phyloP scores from a whole-genome alignment of 2,113 vertebrate species.

The Propithecus coquereli region DNA sequence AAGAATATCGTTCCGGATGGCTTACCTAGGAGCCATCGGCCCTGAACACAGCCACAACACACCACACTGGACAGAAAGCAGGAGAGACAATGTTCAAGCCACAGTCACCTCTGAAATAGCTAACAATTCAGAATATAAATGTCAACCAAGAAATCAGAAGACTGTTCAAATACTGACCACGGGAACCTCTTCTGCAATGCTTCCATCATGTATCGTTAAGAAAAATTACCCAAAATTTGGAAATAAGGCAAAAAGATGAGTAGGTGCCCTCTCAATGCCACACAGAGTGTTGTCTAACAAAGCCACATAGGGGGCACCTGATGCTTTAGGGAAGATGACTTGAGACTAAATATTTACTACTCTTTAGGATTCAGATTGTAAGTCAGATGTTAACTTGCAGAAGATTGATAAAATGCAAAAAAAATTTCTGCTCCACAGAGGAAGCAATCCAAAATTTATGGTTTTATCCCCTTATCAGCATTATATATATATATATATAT shows the following conservation, averaged over 20 bases:
- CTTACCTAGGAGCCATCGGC: neutral
- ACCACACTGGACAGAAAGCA: neutral
- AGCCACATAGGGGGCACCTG: neutral
- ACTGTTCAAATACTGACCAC: neutral
- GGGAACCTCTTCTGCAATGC: neutral
- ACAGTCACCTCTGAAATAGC: neutral
- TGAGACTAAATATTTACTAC: neutral
- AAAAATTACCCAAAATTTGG: neutral
- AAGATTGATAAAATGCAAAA: neutral
- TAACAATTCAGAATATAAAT: neutral
- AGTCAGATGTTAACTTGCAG: neutral
- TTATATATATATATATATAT: neutral
- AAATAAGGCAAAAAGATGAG: neutral
- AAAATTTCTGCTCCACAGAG: neutral
- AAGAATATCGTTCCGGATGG: neutral
- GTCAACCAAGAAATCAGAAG: neutral
- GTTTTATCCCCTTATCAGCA: neutral
- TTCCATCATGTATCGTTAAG: neutral
- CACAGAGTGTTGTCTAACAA: neutral
- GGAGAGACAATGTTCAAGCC: neutral
- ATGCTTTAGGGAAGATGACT: neutral
- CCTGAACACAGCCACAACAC: constrained; percentile 25
- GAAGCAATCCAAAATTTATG: neutral
- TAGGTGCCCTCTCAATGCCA: neutral
- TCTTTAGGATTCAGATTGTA: neutral